Evolutionary conservation across 2,888 invertebrate genomes (phyloP), one percentile per base, ranked within the genome.

Genomic region (Cyclophora albipunctata): DNA sequence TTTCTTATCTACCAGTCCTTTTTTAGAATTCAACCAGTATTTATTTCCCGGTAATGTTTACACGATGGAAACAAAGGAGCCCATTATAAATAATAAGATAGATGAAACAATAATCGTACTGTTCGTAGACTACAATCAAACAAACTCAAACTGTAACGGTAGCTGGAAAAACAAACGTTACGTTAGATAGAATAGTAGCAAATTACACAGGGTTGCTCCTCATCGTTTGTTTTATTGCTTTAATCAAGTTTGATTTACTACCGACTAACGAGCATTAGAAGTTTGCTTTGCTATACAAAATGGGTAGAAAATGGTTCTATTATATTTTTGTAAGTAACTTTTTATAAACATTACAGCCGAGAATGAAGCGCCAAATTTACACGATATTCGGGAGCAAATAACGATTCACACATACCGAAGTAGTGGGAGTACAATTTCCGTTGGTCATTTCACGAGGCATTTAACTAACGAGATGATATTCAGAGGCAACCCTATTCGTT

Each of bases 161-260:
- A 77, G 64, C 72, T 72, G 76, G 68, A 75, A 80, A 81, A 83
- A 76, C 75, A 85, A 81, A 83, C 76, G 78, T 61, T 68, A 83
- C 76, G 78, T 61, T 68, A 64, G 63, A 65, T 57, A 55, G 45
- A 48, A 57, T 55, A 51, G 58, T 52, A 50, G 63, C 59, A 55
- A 62, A 62, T 53, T 59, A 46, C 34, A 42, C 56, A 67, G 64
- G 65, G 67, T 50, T 65, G 63, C n/a, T 51, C 20, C 4, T 35
- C 42, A 20, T 20, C 20, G 2, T 20, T 20, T 20, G 20, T 20
- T 20, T 20, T 20, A 20, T 20, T 20, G 20, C 20, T 20, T 20
- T 20, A 20, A 20, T 20, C 20, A 20, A 20, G 20, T 20, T 20
- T 20, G 20, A 20, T 20, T 20, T 1, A 20, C 20, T 20, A 20